Percentiles rank a stretch among this genome's conserved stretches.
These are phyloP conservation scores for Parotocinclus haroldoi DNA, from an alignment of 2,797 vertebrate genomes.

Conservation along the genomic window DNA sequence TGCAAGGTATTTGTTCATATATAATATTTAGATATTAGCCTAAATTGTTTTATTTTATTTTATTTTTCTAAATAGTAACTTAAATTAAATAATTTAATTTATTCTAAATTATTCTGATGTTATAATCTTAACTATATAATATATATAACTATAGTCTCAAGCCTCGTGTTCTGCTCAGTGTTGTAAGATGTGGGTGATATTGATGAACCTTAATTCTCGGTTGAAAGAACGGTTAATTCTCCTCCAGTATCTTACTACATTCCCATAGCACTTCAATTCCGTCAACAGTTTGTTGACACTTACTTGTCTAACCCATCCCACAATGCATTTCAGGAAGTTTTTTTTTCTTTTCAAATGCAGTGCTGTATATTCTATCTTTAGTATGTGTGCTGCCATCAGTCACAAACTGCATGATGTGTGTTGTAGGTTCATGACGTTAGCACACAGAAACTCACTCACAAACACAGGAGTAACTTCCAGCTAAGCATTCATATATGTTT, in stretches of 20 bases:
- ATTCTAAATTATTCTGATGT: too few species aligned
- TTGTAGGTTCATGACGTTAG: conserved; percentile 38
- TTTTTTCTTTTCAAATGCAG: conserved; percentile 61
- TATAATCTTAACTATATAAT: too few species aligned
- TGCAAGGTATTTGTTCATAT: too few species aligned
- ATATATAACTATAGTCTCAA: too few species aligned
- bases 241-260: neutral
- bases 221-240: too few species aligned
- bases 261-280: conserved; percentile 31
- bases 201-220: too few species aligned
- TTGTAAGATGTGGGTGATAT: too few species aligned
- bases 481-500: neutral
- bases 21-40: too few species aligned
- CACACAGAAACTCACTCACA: conserved; percentile 10
- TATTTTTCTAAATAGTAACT: too few species aligned
- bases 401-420: conserved; percentile 61
- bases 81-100: too few species aligned
- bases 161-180: too few species aligned
- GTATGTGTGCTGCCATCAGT: conserved; percentile 41
- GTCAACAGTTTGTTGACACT: conserved; percentile 24
- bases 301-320: conserved; percentile 58
- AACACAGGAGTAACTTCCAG: conserved; percentile 32
- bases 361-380: conserved; percentile 46
- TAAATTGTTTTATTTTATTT: too few species aligned
- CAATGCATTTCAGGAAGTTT: conserved; percentile 63